A percentile compares a stretch with the other conserved stretches of the same genome.
These are phyloP conservation scores for Lithophane ornitopus DNA, from an alignment of 2,888 invertebrate genomes.

Conservation along the genomic window DNA sequence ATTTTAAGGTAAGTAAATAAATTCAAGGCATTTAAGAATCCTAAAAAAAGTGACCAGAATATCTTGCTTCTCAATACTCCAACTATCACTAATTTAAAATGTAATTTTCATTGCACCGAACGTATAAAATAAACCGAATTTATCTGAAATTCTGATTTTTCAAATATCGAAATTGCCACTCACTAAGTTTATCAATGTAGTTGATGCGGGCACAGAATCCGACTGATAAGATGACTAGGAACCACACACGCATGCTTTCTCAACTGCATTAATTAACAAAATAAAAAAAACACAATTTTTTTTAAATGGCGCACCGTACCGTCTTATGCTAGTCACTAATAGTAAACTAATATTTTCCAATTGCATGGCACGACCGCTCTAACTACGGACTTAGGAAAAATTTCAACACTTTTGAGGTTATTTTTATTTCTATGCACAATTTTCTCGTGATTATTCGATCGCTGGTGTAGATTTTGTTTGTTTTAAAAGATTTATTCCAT, in stretches of 20 bases:
- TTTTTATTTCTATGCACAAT: neutral
- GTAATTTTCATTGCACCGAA: neutral
- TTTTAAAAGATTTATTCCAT: neutral
- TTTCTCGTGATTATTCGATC: neutral
- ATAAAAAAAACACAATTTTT: neutral
- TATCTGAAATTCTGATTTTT: neutral
- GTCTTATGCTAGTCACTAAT: neutral
- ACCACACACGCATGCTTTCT: slow-evolving; percentile 36
- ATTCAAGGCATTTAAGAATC: neutral
- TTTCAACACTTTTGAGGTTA: neutral
- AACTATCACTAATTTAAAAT: neutral
- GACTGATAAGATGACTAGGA: slow-evolving; percentile 14
- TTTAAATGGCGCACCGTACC: neutral
- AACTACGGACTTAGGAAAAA: slow-evolving; percentile 20
- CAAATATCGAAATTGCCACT: neutral
- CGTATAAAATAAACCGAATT: neutral
- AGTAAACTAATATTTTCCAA: slow-evolving; percentile 14
- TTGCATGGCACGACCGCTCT: neutral
- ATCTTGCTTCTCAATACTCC: neutral
- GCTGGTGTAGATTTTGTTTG: neutral
- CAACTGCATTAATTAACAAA: neutral
- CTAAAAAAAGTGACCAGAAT: neutral
- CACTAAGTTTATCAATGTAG: slow-evolving; percentile 20
- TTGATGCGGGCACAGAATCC: slow-evolving; percentile 3
- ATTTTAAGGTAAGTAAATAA: neutral